Percentiles rank a stretch among this genome's conserved stretches.
Evolutionary conservation across 2,797 vertebrate species (phyloP).

Genomic region (Enteromius viviparus): DNA sequence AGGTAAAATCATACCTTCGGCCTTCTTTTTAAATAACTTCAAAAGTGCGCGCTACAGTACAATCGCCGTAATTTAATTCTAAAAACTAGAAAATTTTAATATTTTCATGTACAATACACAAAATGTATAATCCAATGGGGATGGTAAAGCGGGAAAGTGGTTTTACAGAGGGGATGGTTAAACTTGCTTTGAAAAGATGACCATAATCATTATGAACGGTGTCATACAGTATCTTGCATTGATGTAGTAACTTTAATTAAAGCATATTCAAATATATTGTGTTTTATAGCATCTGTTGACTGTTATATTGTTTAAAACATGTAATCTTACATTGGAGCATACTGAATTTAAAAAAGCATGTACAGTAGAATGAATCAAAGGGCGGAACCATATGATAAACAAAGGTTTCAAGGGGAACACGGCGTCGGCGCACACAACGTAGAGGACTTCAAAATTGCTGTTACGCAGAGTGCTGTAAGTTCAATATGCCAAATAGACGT

Average conservation of each 20-base stretch:
- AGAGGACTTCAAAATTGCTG: not conserved
- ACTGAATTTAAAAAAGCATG: not conserved
- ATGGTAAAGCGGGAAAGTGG: too few species aligned
- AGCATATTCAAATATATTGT: not conserved
- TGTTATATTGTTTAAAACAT: not conserved
- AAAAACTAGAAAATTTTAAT: too few species aligned
- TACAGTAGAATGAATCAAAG: too few species aligned
- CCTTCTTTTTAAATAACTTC: too few species aligned
- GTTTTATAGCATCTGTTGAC: not conserved
- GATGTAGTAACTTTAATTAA: not conserved
- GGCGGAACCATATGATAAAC: conserved; percentile 11
- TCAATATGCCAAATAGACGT: not conserved
- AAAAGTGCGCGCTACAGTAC: too few species aligned
- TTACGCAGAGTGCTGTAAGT: not conserved
- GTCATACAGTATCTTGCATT: not conserved
- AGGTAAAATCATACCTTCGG: too few species aligned
- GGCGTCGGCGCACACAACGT: not conserved
- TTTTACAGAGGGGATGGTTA: too few species aligned
- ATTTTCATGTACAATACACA: too few species aligned
- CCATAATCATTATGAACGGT: too few species aligned
- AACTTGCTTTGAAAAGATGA: not conserved
- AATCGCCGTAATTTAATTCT: too few species aligned
- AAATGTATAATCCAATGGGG: too few species aligned
- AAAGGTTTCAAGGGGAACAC: not conserved
- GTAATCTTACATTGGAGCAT: not conserved